Evolutionary conservation across 2,113 vertebrate genomes (phyloP).

Genomic region (Zingel zingel): DNA sequence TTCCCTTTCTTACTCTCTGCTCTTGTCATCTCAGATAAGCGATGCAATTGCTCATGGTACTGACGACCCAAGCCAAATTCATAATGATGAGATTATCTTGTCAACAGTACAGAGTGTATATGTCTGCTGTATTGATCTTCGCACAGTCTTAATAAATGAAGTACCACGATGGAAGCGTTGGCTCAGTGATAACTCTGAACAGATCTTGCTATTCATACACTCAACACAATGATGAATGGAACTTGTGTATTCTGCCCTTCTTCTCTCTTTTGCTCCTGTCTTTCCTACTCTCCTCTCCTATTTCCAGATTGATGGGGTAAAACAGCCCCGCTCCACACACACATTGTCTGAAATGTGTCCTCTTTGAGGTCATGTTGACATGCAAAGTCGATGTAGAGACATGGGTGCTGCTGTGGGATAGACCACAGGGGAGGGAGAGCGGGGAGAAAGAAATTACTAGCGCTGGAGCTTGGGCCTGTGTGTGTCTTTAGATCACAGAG

Average conservation of each 20-base stretch:
- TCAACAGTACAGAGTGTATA: conserved; percentile 81
- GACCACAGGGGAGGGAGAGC: conserved; percentile 36
- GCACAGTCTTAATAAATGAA: conserved; percentile 81
- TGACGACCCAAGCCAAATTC: conserved; percentile 81
- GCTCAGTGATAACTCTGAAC: conserved; percentile 73
- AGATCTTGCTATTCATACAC: conserved; percentile 69
- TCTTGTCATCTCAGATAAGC: conserved; percentile 80
- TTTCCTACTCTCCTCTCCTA: background rate
- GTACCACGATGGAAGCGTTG: conserved; percentile 65
- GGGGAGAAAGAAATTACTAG: conserved; percentile 23
- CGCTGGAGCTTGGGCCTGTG: conserved; percentile 4
- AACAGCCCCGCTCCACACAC: conserved; percentile 23
- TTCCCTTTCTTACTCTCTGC: conserved; percentile 50
- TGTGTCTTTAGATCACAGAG: conserved; percentile 58
- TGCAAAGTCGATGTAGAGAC: conserved; percentile 69
- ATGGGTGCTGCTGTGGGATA: conserved; percentile 61
- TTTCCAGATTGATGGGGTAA: conserved; percentile 53
- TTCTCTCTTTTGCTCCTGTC: conserved; percentile 12
- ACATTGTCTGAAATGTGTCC: conserved; percentile 51
- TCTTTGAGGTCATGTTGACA: conserved; percentile 75
- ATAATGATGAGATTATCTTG: conserved; percentile 86
- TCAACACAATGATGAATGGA: conserved; percentile 74
- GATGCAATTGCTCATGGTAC: conserved; percentile 79
- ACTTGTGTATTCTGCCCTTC: conserved; percentile 29
- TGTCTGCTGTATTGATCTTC: conserved; percentile 80